Evolutionary conservation across 2,113 vertebrate species (phyloP), one percentile per base, ranked within the genome.

Genomic region (Campylomormyrus tamandua): DNA sequence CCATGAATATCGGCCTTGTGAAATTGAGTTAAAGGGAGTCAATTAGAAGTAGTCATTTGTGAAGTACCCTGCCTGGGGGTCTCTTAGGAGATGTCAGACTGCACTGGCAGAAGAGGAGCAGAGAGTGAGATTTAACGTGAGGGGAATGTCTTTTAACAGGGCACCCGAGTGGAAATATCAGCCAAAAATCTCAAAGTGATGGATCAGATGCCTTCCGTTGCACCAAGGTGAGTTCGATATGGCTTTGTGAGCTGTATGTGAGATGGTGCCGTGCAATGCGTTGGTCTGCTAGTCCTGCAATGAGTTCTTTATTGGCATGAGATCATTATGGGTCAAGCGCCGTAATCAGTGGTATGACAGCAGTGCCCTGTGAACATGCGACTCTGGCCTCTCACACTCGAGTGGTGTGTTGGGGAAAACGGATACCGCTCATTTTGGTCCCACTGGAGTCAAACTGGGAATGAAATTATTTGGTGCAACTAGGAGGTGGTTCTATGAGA

Each of bases 171-270:
- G 89, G 98, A 99, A 94, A 98, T 99, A 92, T 97, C 97, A 92
- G 98, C 98, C 91, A 99, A 98, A 95, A 99, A 99, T 92, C 96
- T 98, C 87, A 98, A 97, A 93, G 97, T 99, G 92, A 99, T 98
- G 97, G 98, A 99, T 94, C 97, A 98, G 96, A 98, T 98, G 97
- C 97, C 98, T 39, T 96, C 96, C 87, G 95, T 94, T 90, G 98
- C 98, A 70, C 98, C 98, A 49, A 97, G 98, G 98, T 99, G 96
- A 92, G n/a, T 87, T 52, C 17, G 10, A 4, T 13, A 52, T 31
- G 24, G 3, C 24, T 24, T 53, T 87, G n/a, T 87, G 24, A 9
- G 45, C 24, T 35, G 15, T 42, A 19, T 80, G 74, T 80, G 35
- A 80, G 15, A 77, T 19, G 11, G 74, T 80, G 35, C 5, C 35